Percentiles rank a stretch among this genome's conserved stretches.
Conservation (phyloP, 2,797 vertebrate genomes). For the Danio tinwini region DNA sequence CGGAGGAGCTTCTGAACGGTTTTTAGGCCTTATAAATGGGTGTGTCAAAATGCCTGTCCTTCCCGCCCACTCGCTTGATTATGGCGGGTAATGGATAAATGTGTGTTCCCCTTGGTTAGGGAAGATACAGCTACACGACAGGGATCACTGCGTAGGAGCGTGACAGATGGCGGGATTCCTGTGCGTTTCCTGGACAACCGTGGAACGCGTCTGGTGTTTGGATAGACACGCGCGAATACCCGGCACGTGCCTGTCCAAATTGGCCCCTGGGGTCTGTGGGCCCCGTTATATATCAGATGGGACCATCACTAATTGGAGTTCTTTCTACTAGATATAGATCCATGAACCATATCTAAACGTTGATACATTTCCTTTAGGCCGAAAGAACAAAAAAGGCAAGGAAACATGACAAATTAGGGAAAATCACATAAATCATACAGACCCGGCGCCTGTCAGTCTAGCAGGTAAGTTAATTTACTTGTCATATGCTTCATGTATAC, state of each 20-base stretch:
- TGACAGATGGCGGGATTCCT: slow-evolving; percentile 79
- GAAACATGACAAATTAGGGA: background rate
- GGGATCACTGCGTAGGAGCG: slow-evolving; percentile 71
- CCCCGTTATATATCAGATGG: slow-evolving; percentile 75
- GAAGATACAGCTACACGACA: slow-evolving; percentile 64
- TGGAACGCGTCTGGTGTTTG: slow-evolving; percentile 33
- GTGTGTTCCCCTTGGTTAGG: slow-evolving; percentile 24
- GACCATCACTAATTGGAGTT: slow-evolving; percentile 53
- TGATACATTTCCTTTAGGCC: background rate
- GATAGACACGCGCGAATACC: slow-evolving; percentile 40
- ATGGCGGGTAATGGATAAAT: slow-evolving; percentile 14
- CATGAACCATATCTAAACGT: background rate
- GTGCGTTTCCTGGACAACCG: slow-evolving; percentile 77
- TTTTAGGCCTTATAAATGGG: background rate
- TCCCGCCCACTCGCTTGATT: slow-evolving; percentile 22
- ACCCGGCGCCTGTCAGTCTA: background rate
- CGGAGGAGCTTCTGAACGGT: too few species aligned
- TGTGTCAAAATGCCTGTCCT: background rate
- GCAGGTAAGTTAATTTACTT: slow-evolving; percentile 39
- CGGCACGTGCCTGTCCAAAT: slow-evolving; percentile 68
- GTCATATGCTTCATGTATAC: slow-evolving; percentile 44
- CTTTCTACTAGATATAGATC: slow-evolving; percentile 1
- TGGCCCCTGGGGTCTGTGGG: slow-evolving; percentile 77
- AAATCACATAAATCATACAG: background rate
- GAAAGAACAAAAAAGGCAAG: background rate